These are phyloP conservation scores for Cyaniris semiargus DNA, from an alignment of 2,888 invertebrate genomes.

Conservation along the genomic window DNA sequence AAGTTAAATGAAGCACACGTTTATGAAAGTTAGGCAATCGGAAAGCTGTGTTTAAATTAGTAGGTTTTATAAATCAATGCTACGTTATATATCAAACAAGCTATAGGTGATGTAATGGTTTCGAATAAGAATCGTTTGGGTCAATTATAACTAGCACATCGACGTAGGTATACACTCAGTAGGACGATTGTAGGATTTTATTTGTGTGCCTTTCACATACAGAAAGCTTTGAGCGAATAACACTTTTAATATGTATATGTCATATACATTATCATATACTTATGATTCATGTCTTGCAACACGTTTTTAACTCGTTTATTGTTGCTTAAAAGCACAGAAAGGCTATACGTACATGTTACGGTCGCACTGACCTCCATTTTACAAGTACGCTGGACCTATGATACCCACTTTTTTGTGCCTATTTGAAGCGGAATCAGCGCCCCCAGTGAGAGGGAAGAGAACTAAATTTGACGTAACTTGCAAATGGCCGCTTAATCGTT, in stretches of 20 bases:
- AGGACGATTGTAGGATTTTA: slow-evolving; percentile 3
- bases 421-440: no score
- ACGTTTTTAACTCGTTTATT: neutral
- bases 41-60: neutral
- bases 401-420: no score
- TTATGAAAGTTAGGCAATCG: neutral
- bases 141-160: slow-evolving; percentile 8
- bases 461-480: no score
- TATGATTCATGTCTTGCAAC: neutral
- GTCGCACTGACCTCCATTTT: no score
- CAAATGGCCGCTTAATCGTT: no score
- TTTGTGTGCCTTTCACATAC: neutral
- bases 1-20: neutral
- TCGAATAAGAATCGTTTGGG: slow-evolving; percentile 2
- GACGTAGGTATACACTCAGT: neutral
- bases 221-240: slow-evolving; percentile 1
- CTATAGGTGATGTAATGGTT: slow-evolving; percentile 10
- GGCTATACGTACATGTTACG: neutral
- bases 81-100: slow-evolving; percentile 11
- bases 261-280: neutral
- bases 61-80: neutral
- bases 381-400: no score
- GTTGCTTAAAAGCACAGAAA: neutral
- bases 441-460: no score
- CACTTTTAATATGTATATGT: neutral